A percentile compares a stretch with the other conserved stretches of the same genome.
Evolutionary conservation across 2,797 vertebrate species (phyloP).

Genomic region (Cephalopachus bancanus): DNA sequence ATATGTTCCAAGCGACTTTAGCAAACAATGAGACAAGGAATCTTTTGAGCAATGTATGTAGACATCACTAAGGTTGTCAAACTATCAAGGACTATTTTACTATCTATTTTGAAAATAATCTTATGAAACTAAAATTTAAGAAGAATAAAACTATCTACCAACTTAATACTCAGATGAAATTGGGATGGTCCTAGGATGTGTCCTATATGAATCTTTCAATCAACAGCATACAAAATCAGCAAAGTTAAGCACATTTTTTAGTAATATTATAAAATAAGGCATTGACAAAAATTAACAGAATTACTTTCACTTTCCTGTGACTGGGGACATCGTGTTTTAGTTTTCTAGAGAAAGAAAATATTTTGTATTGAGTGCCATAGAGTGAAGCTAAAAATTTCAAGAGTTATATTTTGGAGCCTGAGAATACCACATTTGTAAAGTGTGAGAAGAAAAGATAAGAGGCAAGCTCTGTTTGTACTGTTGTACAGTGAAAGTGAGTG

Average conservation of each 20-base stretch:
- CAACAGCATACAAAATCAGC: neutral
- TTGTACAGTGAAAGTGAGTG: neutral
- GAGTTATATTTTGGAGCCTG: constrained; percentile 22
- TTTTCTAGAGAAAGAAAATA: neutral
- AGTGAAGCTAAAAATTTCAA: constrained; percentile 1
- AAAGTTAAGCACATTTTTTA: neutral
- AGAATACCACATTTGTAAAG: constrained; percentile 25
- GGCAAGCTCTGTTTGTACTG: neutral
- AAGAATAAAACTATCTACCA: constrained; percentile 42
- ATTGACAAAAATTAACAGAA: neutral
- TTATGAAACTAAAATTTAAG: constrained; percentile 5
- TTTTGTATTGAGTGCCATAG: neutral
- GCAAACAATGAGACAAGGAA: neutral
- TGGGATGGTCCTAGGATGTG: neutral
- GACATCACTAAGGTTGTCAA: neutral
- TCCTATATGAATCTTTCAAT: constrained; percentile 20
- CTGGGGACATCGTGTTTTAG: neutral
- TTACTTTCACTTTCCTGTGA: neutral
- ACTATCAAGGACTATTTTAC: neutral
- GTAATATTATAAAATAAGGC: neutral
- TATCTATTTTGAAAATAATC: neutral
- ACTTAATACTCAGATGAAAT: constrained; percentile 48
- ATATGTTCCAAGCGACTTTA: neutral
- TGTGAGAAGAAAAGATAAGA: neutral
- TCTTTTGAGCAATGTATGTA: neutral